Conservation (phyloP, 2,113 vertebrate genomes). For the Gambusia affinis region DNA sequence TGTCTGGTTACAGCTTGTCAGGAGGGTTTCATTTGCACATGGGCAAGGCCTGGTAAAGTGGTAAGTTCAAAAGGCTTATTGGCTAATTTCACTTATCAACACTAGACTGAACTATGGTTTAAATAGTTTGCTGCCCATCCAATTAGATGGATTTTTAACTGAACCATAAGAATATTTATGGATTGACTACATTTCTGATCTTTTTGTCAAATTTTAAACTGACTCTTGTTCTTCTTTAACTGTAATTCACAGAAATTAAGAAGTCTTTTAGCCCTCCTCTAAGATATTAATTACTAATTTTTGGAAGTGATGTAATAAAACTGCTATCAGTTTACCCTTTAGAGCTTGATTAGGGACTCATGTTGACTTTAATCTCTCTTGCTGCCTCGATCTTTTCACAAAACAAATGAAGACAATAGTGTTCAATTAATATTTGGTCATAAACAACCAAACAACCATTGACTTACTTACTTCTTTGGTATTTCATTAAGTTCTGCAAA, state of each 20-base stretch:
- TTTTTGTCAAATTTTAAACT: no score
- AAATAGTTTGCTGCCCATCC: neutral
- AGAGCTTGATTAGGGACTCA: no score
- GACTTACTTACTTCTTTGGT: neutral
- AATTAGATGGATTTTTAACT: neutral
- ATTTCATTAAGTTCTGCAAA: neutral
- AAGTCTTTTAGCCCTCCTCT: no score
- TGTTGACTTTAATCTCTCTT: no score
- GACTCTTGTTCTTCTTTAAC: no score
- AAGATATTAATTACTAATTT: no score
- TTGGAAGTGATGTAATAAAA: no score
- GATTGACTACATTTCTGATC: no score
- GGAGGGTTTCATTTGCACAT: conserved; percentile 99
- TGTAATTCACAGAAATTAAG: no score
- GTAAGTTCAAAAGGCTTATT: conserved; percentile 82
- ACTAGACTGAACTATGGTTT: conserved; percentile 12
- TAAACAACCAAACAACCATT: neutral
- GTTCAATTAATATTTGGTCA: neutral
- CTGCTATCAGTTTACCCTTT: no score
- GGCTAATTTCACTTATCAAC: conserved; percentile 64
- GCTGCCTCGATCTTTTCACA: no score
- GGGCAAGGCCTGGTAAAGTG: conserved; percentile 99
- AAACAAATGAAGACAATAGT: neutral
- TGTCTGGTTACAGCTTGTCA: conserved; percentile 99
- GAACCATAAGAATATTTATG: no score